These are phyloP conservation scores for Spea multiplicata DNA, from an alignment of 2,113 vertebrate genomes.

Conservation along the genomic window DNA sequence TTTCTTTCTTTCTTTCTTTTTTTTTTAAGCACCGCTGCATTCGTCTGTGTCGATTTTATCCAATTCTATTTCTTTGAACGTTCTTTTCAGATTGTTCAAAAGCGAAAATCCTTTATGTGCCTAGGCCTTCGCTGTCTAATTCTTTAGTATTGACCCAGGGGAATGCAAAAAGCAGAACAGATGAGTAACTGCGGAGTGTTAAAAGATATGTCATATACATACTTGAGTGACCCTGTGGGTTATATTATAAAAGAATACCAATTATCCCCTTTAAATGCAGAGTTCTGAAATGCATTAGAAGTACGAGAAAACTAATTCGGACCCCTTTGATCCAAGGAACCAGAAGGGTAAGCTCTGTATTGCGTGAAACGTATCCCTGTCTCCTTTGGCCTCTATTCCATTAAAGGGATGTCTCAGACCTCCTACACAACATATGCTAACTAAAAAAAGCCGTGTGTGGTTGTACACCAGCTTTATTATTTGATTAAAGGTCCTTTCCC, in stretches of 20 bases:
- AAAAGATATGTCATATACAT: conserved; percentile 14
- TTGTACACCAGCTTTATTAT: too few relatives aligned
- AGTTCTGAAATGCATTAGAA: background rate
- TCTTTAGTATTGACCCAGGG: conserved; percentile 20
- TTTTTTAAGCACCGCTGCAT: background rate
- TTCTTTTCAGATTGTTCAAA: conserved; percentile 25
- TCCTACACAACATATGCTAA: too few relatives aligned
- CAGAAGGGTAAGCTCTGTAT: too few relatives aligned
- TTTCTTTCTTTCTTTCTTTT: background rate
- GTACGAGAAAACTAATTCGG: background rate
- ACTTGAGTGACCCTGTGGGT: background rate
- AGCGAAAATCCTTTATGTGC: conserved; percentile 5
- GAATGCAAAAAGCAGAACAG: conserved; percentile 18
- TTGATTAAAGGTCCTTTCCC: too few relatives aligned
- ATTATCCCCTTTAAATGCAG: conserved; percentile 18
- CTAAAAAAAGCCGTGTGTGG: too few relatives aligned
- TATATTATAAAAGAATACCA: conserved; percentile 19
- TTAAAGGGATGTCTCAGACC: too few relatives aligned
- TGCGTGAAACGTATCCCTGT: too few relatives aligned
- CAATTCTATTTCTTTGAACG: background rate
- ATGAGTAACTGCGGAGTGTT: conserved; percentile 23
- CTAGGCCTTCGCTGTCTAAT: background rate
- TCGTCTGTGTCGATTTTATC: conserved; percentile 2
- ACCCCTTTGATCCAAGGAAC: too few relatives aligned
- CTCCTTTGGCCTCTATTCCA: too few relatives aligned